Evolutionary conservation across 2,888 invertebrate genomes (phyloP), one percentile per base, ranked within the genome.

Genomic region (Meiosimyza platycephala): DNA sequence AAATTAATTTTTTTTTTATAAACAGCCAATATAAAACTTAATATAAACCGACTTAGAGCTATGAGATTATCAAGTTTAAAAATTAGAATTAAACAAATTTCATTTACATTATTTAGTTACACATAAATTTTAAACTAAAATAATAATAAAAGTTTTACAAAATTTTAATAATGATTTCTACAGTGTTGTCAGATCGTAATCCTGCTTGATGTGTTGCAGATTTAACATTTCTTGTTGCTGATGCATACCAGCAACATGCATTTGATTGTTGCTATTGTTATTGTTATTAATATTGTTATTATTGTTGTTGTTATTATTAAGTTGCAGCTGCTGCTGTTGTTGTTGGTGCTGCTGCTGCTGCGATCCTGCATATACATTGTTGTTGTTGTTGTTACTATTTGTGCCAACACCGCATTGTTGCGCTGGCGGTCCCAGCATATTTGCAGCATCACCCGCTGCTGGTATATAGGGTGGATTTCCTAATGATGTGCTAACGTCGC

Each of bases 121-220:
- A n/a, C 47, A 22, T 15, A 33, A 54, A 67, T 51, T 50, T 52
- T 50, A 59, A 68, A 69, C 54, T 66, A 66, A 66, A 66, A 40
- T 40, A 4, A 40, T 40, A 40, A 54, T 13, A 64, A 50, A n/a
- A 22, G 40, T 40, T 66, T 40, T 40, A 54, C 54, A 33, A 40
- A 22, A 51, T 57, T 40, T 67, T 33, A 12, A 3, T 51, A 51
- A 13, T 50, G 15, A 18, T 72, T 86, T 88, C 90, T 92, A 92
- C 86, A 92, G 90, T 70, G 94, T 92, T 85, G 95, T 95, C 82
- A 96, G 91, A 86, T 94, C 95, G 85, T 95, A 95, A 88, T 95
- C 95, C 80, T 94, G 94, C 88, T 95, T 95, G 83, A 94, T 94
- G 83, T 92, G 87, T 78, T 85, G 85, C 77, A 85, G 83, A 80